phyloP scores from a whole-genome alignment of 2,113 vertebrate genomes.

The Dipodomys stephensi region DNA sequence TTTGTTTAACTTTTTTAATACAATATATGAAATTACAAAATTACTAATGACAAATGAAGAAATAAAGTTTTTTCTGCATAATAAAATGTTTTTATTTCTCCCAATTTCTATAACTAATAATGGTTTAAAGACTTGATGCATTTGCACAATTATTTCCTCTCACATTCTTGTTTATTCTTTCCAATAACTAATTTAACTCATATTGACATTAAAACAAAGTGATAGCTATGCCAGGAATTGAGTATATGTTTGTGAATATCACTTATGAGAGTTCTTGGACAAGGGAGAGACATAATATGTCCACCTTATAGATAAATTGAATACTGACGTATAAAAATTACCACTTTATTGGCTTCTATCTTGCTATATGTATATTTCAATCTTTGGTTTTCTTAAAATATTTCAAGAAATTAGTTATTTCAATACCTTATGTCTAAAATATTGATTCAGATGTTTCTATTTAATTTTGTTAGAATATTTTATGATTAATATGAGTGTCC shows the following conservation, averaged over 20 bases:
- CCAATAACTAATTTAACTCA: background rate
- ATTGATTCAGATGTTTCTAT: background rate
- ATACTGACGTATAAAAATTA: background rate
- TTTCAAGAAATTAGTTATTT: background rate
- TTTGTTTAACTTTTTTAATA: constrained; percentile 2
- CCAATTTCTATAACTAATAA: background rate
- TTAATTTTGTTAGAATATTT: background rate
- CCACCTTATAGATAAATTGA: background rate
- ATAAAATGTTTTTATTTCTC: background rate
- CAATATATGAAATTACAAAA: background rate
- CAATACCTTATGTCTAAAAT: background rate
- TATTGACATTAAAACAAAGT: background rate
- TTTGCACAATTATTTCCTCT: background rate
- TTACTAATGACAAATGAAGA: background rate
- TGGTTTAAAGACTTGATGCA: background rate
- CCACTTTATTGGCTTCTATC: background rate
- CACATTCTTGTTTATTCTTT: background rate
- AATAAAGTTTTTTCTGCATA: background rate
- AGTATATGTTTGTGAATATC: background rate
- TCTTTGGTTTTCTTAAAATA: background rate
- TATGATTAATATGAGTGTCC: background rate
- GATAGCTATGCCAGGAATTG: background rate
- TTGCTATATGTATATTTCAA: background rate
- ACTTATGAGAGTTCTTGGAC: background rate
- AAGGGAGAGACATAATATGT: background rate